Percentiles rank a stretch among this genome's conserved stretches.
phyloP scores from a whole-genome alignment of 2,888 invertebrate genomes.

The Acrocyrtus sp. region DNA sequence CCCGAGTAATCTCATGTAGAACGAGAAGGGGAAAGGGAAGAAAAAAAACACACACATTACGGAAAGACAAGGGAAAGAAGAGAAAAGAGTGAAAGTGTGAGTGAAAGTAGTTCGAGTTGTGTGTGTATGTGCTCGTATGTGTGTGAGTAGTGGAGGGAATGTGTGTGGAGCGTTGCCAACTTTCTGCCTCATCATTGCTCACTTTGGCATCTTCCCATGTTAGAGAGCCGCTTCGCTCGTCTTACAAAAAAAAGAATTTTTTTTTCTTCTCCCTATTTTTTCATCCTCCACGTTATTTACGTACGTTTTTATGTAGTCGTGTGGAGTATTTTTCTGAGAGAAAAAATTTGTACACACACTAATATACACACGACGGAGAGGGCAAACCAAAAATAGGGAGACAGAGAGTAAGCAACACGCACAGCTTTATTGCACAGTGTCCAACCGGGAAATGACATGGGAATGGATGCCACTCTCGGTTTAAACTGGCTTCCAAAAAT shows the following conservation, averaged over 20 bases:
- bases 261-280: no score
- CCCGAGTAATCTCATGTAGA: conserved; percentile 38
- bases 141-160: conserved; percentile 48
- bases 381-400: neutral
- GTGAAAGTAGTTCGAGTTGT: conserved; percentile 31
- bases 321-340: conserved; percentile 22
- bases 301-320: conserved; percentile 47
- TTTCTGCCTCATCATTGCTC: conserved; percentile 52
- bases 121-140: conserved; percentile 28
- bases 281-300: conserved; percentile 44
- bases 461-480: no score
- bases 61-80: conserved; percentile 9
- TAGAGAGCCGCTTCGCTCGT: no score
- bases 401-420: conserved; percentile 28
- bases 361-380: neutral
- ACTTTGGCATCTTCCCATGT: conserved; percentile 54
- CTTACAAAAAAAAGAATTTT: no score
- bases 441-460: conserved; percentile 39
- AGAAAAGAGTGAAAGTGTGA: conserved; percentile 21
- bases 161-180: conserved; percentile 22
- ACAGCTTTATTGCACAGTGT: conserved; percentile 30
- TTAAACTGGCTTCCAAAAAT: no score
- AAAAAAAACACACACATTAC: neutral
- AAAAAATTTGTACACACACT: neutral
- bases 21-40: conserved; percentile 19